Base-by-base conservation (phyloP, 2,113 vertebrate genomes). In the Mus spicilegus region DNA sequence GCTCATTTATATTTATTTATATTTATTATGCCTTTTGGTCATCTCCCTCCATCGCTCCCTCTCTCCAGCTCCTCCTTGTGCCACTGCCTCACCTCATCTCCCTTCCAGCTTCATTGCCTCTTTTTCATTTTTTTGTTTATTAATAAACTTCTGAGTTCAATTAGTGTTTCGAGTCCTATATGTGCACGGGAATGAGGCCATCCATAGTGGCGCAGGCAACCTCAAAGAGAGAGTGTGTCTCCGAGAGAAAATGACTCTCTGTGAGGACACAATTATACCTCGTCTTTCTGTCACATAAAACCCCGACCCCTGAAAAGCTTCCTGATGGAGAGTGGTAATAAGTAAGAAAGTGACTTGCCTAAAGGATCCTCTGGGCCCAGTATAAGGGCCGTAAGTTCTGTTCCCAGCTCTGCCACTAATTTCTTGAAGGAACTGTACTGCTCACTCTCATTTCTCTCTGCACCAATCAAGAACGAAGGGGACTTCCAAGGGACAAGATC, bases 201-300 rank as follows among this genome's bases (percentile, higher is more conserved):
- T 69, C 28, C 42, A 49, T 0, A 0, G 19, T 42, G 26, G 7
- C 24, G 42, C 1, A 3, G n/a, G 8, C 26, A 49, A 61, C 84
- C 63, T 67, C 49, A 49, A 49, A 49, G 5, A 4, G 61, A 86
- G 63, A 33, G 63, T 19, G 33, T 42, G 58, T 63, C n/a, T 24
- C 81, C 58, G 17, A 42, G 58, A n/a, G n/a, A 42, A 39, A 39
- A 42, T 36, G 28, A 49, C 30, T 36, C 8, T 85, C 26, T 12
- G 42, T 17, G 84, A 86, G 42, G 11, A 36, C 17, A 69, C 10
- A 1, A 36, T 78, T 73, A 77, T 16, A n/a, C 4, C 3, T 17
- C 42, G 16, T 28, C 39, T 89, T 82, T 76, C 39, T 54, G 90
- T 86, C 17, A 14, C n/a, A 54, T 65, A 36, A 84, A 88, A 87